Percentiles rank a stretch among this genome's conserved stretches.
phyloP scores from a whole-genome alignment of 2,113 vertebrate genomes.

The Gobio gobio region DNA sequence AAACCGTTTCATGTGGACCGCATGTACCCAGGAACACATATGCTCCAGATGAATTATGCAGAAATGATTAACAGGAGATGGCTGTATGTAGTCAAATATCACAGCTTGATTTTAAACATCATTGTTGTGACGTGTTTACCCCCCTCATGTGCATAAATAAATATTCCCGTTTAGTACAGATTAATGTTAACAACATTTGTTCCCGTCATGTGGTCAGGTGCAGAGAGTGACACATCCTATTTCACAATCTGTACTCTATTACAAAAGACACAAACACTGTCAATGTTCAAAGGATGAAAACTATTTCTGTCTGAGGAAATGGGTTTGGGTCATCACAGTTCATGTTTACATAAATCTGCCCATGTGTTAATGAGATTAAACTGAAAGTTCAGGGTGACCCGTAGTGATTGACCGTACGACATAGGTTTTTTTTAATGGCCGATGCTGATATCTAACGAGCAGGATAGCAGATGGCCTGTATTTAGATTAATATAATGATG shows the following conservation, averaged over 20 bases:
- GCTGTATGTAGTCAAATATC: not conserved
- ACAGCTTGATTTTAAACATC: slow-evolving; percentile 8
- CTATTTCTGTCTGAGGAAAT: not conserved
- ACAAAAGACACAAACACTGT: not conserved
- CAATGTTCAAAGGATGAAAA: not conserved
- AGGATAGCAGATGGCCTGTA: not conserved
- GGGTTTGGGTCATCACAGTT: not conserved
- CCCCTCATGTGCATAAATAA: not conserved
- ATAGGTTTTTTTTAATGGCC: not conserved
- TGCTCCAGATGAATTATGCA: not conserved
- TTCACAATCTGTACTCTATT: not conserved
- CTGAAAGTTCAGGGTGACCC: not conserved
- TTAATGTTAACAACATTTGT: not conserved
- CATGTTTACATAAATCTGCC: slow-evolving; percentile 15
- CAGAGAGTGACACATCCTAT: not conserved
- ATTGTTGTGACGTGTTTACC: not conserved
- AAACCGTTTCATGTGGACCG: not conserved
- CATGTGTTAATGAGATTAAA: not conserved
- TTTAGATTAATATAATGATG: not conserved
- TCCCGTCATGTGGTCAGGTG: not conserved
- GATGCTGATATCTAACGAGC: not conserved
- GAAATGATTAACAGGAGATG: not conserved
- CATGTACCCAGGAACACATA: not conserved
- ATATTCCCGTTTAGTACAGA: not conserved
- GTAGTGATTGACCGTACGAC: not conserved